These are phyloP conservation scores for Euplagia quadripunctaria DNA, from an alignment of 2,888 invertebrate species.

Conservation along the genomic window DNA sequence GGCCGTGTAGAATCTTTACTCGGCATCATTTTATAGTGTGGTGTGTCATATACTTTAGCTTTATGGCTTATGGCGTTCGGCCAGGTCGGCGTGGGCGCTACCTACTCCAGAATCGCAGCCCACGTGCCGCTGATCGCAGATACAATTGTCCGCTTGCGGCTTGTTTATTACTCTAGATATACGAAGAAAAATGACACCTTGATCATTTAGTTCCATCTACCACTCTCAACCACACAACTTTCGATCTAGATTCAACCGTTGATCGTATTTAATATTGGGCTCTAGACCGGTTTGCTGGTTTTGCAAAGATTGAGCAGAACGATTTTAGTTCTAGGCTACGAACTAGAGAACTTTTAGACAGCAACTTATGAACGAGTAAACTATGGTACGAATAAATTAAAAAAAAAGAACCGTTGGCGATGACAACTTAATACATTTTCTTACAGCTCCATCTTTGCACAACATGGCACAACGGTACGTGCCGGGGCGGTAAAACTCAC, in stretches of 20 bases:
- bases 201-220: constrained; percentile 69
- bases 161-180: constrained; percentile 78
- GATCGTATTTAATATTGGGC: constrained; percentile 38
- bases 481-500: constrained; percentile 53
- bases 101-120: constrained; percentile 82
- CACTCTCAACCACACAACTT: constrained; percentile 52
- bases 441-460: constrained; percentile 44
- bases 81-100: constrained; percentile 79
- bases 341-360: constrained; percentile 3
- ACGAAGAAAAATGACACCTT: constrained; percentile 74
- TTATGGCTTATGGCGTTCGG: constrained; percentile 68
- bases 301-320: constrained; percentile 19
- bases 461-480: constrained; percentile 48
- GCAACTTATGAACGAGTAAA: neutral
- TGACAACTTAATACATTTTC: constrained; percentile 41
- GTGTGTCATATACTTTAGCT: constrained; percentile 77
- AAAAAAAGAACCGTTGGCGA: constrained; percentile 21
- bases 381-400: constrained; percentile 18
- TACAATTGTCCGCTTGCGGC: constrained; percentile 79
- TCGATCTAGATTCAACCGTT: constrained; percentile 43
- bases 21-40: constrained; percentile 76
- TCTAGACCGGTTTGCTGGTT: constrained; percentile 25
- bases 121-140: constrained; percentile 81
- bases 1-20: constrained; percentile 74
- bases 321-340: constrained; percentile 14